Evolutionary conservation across 2,113 vertebrate species (phyloP), one percentile per base, ranked within the genome.

Genomic region (Clarias macrocephalus): DNA sequence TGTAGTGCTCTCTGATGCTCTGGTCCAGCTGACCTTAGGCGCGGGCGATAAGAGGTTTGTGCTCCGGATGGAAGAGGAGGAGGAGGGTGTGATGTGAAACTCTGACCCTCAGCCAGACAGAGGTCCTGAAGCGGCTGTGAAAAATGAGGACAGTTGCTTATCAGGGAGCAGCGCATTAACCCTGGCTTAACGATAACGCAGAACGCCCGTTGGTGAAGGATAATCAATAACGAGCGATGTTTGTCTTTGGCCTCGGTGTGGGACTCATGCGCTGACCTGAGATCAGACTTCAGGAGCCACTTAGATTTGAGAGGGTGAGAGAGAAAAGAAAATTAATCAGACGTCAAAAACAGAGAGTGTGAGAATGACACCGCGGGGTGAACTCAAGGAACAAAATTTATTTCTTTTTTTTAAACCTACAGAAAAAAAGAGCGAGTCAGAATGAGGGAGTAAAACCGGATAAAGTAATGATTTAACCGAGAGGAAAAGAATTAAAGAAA

Each of bases 241-340:
- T 89, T 81, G 88, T 82, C 83, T 83, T 75, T 21, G 85, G 54
- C 57, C 16, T 84, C 83, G 75, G 63, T 75, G 65, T 30, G 54
- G 12, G 62, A 57, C 62, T 15, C n/a, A 54, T 62, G 57, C 54
- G 88, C 86, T 84, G 89, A 89, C 92, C 92, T 92, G 89, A 88
- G 92, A 90, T 91, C 92, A 89, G 90, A 91, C 91, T 93, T 91
- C 90, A 91, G 94, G 93, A 94, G 92, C 92, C 93, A 94, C 94
- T 95, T 93, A 94, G 91, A 91, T 88, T 48, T 54, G 63, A 85
- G 54, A 75, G 79, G 9, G 12, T 15, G 28, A 25, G 33, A 65
- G 66, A 86, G 72, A 75, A 48, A 15, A 11, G 59, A 52, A 48
- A 62, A 63, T 0, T n/a, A 28, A 28, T 3, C 18, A 21, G 82